A percentile compares a stretch with the other conserved stretches of the same genome.
These are phyloP conservation scores for Melierax canorus DNA, from an alignment of 2,113 vertebrate genomes.

Conservation along the genomic window DNA sequence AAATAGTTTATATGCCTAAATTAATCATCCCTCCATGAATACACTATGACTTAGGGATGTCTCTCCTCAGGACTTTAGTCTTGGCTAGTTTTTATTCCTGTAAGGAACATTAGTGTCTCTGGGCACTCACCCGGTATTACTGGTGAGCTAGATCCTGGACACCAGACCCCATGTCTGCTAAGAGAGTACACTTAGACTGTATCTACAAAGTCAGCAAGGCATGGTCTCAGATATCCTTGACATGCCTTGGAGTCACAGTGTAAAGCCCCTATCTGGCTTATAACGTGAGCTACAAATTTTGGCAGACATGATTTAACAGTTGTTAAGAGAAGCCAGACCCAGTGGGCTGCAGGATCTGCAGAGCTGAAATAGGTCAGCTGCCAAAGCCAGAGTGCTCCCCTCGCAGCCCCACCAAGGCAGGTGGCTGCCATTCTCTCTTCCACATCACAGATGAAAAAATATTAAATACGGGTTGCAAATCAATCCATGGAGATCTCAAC, in stretches of 20 bases:
- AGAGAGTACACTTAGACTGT: not conserved
- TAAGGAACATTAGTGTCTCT: not conserved
- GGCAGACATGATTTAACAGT: not conserved
- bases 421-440: accelerated
- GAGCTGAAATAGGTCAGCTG: not conserved
- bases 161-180: accelerated
- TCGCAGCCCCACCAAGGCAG: not conserved
- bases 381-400: not conserved
- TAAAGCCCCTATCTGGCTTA: not conserved
- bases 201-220: not conserved
- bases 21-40: not conserved
- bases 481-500: not conserved
- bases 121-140: accelerated
- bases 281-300: not conserved
- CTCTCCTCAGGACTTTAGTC: not conserved
- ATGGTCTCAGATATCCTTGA: not conserved
- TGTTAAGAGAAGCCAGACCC: not conserved
- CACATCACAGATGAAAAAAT: not conserved
- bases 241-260: not conserved
- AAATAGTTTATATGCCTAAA: not conserved
- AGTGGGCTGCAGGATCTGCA: not conserved
- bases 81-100: not conserved
- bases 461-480: not conserved
- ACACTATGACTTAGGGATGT: not conserved
- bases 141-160: not conserved